Evolutionary conservation across 2,113 vertebrate species (phyloP).

Genomic region (Lontra canadensis): DNA sequence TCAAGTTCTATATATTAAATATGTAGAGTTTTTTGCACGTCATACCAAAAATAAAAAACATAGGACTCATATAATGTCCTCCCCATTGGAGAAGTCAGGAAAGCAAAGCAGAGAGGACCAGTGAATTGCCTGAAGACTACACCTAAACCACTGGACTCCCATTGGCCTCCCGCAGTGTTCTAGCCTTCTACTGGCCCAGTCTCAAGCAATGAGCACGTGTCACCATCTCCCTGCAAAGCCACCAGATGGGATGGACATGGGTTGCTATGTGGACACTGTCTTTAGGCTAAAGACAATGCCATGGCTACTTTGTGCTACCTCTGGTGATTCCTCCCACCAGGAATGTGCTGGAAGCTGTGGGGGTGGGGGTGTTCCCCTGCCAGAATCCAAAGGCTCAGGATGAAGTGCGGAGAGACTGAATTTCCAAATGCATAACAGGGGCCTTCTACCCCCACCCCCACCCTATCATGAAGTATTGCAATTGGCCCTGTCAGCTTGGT

Average conservation of each 20-base stretch:
- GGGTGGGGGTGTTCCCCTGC: not conserved
- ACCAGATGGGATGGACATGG: too few species aligned
- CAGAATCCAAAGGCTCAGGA: conserved; percentile 56
- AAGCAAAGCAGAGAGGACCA: not conserved
- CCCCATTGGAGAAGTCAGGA: not conserved
- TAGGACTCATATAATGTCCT: not conserved
- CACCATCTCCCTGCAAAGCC: not conserved
- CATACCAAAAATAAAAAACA: not conserved
- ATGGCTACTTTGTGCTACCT: not conserved
- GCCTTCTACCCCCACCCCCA: not conserved
- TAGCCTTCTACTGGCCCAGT: not conserved
- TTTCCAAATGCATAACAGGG: conserved; percentile 57
- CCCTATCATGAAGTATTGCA: conserved; percentile 64
- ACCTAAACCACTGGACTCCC: not conserved
- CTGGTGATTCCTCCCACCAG: conserved; percentile 8
- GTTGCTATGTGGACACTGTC: not conserved
- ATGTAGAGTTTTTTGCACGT: not conserved
- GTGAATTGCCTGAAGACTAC: not conserved
- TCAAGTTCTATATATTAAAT: not conserved
- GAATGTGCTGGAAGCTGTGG: conserved; percentile 49
- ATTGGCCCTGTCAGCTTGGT: conserved; percentile 76
- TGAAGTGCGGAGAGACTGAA: conserved; percentile 21
- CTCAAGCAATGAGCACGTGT: rapidly evolving
- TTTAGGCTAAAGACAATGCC: not conserved
- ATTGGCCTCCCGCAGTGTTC: not conserved